A percentile compares a stretch with the other conserved stretches of the same genome.
Evolutionary conservation across 2,888 invertebrate genomes (phyloP).

Genomic region (Chymomyza amoena): DNA sequence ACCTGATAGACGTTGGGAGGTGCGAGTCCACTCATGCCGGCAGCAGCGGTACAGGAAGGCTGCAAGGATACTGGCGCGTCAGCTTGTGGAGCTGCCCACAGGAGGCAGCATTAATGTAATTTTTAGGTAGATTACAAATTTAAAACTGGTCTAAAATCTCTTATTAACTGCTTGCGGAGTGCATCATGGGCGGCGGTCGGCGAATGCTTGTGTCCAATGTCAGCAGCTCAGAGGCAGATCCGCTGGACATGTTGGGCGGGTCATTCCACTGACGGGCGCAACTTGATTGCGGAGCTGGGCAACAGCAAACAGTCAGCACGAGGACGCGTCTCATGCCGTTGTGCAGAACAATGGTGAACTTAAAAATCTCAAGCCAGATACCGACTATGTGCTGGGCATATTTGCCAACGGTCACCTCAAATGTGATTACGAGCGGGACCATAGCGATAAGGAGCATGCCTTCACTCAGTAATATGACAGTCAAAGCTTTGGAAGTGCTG

Average conservation of each 20-base stretch:
- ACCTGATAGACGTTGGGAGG: constrained; percentile 88
- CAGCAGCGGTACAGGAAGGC: constrained; percentile 75
- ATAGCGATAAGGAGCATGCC: constrained; percentile 85
- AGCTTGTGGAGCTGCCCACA: constrained; percentile 88
- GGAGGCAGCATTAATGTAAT: constrained; percentile 81
- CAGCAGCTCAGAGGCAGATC: constrained; percentile 80
- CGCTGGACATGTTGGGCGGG: constrained; percentile 84
- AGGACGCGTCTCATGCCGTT: constrained; percentile 81
- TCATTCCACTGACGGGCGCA: constrained; percentile 85
- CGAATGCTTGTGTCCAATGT: constrained; percentile 84
- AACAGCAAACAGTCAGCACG: constrained; percentile 80
- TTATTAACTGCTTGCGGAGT: constrained; percentile 42
- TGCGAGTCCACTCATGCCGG: constrained; percentile 85
- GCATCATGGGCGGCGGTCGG: constrained; percentile 91
- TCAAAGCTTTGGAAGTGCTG: constrained; percentile 86
- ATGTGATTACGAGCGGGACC: constrained; percentile 86
- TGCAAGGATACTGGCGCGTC: constrained; percentile 93
- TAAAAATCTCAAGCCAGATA: constrained; percentile 81
- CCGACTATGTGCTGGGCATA: constrained; percentile 89
- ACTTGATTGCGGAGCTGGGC: constrained; percentile 88
- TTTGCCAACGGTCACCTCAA: constrained; percentile 89
- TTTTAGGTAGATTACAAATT: background rate
- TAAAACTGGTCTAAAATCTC: background rate
- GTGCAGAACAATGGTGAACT: constrained; percentile 86
- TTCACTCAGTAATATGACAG: constrained; percentile 89